A percentile compares a stretch with the other conserved stretches of the same genome.
phyloP scores from a whole-genome alignment of 1,140 invertebrate genomes.

The Prorops nasuta region DNA sequence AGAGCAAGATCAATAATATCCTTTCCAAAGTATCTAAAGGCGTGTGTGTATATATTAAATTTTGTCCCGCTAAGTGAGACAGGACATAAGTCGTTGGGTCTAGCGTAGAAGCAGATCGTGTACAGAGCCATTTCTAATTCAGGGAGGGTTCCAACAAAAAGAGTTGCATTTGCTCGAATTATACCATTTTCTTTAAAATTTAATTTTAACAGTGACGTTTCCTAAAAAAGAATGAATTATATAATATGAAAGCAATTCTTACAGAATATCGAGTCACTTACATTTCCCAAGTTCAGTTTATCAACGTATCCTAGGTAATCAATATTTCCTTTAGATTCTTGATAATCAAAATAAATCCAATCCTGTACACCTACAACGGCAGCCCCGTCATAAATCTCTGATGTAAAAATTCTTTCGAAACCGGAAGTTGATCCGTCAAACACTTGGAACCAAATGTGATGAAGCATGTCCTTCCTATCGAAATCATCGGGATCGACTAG shows the following conservation, averaged over 20 bases:
- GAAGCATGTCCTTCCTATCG: conserved; percentile 68
- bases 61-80: conserved; percentile 68
- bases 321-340: conserved; percentile 65
- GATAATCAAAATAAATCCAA: conserved; percentile 77
- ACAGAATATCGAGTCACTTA: conserved; percentile 51
- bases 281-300: conserved; percentile 65
- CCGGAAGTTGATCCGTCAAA: conserved; percentile 79
- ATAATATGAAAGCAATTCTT: conserved; percentile 8
- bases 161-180: conserved; percentile 72
- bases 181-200: conserved; percentile 73
- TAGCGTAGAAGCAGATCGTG: conserved; percentile 77
- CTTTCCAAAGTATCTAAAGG: conserved; percentile 69
- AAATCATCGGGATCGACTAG: conserved; percentile 44
- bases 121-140: conserved; percentile 90
- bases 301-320: conserved; percentile 81
- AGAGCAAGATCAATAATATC: conserved; percentile 76
- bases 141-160: conserved; percentile 88
- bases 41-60: conserved; percentile 70
- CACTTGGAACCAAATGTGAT: conserved; percentile 76
- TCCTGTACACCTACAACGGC: conserved; percentile 80
- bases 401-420: conserved; percentile 86
- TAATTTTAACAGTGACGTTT: conserved; percentile 73
- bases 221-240: conserved; percentile 37
- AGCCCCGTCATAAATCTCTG: conserved; percentile 68
- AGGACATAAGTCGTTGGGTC: conserved; percentile 71